Percentiles rank a stretch among this genome's conserved stretches.
Conservation (phyloP, 1,140 invertebrate species). For the Tetramorium alpestre region DNA sequence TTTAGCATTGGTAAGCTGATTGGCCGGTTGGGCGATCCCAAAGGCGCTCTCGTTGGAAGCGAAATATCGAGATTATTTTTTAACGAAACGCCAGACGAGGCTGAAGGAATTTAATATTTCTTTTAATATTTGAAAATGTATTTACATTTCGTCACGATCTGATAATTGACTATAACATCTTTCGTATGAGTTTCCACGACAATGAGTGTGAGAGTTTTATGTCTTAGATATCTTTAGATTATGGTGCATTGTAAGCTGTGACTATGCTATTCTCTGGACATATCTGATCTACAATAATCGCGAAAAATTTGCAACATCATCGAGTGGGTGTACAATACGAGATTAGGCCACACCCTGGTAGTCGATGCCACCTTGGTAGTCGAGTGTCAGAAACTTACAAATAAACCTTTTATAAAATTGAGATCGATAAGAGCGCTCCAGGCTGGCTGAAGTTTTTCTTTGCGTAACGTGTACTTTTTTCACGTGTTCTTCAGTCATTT, state of each 20-base stretch:
- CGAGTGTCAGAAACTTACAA: not conserved
- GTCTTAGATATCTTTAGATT: not conserved
- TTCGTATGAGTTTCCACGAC: not conserved
- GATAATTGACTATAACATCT: not conserved
- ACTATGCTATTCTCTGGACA: not conserved
- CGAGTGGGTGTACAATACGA: not conserved
- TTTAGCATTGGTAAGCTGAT: not conserved
- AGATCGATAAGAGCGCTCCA: not conserved
- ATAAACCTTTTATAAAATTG: not conserved
- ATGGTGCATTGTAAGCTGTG: constrained; percentile 10
- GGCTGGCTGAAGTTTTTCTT: not conserved
- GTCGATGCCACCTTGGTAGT: not conserved
- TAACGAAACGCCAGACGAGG: not conserved
- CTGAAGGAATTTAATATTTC: not conserved
- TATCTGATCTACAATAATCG: constrained; percentile 2
- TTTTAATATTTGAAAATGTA: not conserved
- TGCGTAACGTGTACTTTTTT: not conserved
- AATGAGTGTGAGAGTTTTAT: not conserved
- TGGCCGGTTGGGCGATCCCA: not conserved
- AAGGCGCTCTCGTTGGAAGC: not conserved
- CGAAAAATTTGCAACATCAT: constrained; percentile 7
- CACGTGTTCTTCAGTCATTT: not conserved
- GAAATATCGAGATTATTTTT: not conserved
- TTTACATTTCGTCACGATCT: not conserved
- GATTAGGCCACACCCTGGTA: not conserved